Evolutionary conservation across 2,888 invertebrate genomes (phyloP).

Genomic region (Philaethria dido): DNA sequence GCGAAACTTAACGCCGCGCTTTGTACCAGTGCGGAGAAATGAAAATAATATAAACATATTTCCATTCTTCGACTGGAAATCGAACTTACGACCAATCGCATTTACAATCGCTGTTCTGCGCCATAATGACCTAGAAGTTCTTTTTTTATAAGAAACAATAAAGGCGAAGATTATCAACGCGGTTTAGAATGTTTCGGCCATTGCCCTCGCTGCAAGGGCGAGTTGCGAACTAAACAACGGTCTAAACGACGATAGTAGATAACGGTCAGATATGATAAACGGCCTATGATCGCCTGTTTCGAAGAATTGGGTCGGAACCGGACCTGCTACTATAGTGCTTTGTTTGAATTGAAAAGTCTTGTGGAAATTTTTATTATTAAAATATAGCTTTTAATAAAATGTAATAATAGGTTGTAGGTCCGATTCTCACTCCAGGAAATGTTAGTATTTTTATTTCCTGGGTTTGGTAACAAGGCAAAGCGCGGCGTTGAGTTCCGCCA

Average conservation of each 20-base stretch:
- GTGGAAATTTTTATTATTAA: not conserved
- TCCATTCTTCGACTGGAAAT: too few species aligned
- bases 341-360: constrained; percentile 27
- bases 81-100: too few species aligned
- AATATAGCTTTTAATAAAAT: too few species aligned
- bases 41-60: too few species aligned
- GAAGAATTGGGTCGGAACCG: constrained; percentile 64
- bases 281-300: constrained; percentile 47
- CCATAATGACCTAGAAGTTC: not conserved
- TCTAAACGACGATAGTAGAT: constrained; percentile 60
- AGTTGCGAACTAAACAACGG: constrained; percentile 60
- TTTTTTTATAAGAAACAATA: constrained; percentile 6
- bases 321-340: constrained; percentile 48
- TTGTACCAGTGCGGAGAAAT: too few species aligned
- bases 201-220: constrained; percentile 50
- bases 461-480: too few species aligned
- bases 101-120: too few species aligned
- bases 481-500: too few species aligned
- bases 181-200: constrained; percentile 28
- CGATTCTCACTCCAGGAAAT: too few species aligned
- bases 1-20: too few species aligned
- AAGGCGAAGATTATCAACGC: constrained; percentile 2
- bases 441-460: too few species aligned
- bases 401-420: too few species aligned
- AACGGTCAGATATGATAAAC: constrained; percentile 67